Conservation (phyloP, 2,113 vertebrate species). For the Bothrops jararaca region DNA sequence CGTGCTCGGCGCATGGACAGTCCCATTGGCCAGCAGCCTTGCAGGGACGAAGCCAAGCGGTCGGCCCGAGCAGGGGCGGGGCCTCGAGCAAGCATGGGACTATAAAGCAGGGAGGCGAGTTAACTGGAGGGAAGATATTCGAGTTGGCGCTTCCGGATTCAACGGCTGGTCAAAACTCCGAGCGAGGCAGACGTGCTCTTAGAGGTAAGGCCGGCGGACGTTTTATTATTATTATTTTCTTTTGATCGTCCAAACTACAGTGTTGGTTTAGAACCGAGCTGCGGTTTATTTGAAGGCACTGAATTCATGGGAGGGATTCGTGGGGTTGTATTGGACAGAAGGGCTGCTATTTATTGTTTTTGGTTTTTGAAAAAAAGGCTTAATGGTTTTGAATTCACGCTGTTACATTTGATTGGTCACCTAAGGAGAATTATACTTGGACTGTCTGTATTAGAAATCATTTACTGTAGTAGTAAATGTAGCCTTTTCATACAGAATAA, state of each 20-base stretch:
- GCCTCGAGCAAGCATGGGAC: not conserved
- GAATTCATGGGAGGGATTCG: not conserved
- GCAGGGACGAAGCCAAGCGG: no score
- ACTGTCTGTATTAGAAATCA: not conserved
- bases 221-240: not conserved
- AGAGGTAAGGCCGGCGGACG: not conserved
- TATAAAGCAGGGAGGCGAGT: conserved; percentile 38
- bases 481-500: not conserved
- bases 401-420: not conserved
- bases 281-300: not conserved
- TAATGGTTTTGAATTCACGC: not conserved
- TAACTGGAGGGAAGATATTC: not conserved
- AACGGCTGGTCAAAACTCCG: not conserved
- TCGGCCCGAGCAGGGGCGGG: not conserved
- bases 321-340: not conserved
- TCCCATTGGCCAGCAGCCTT: not conserved
- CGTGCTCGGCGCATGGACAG: conserved; percentile 13
- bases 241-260: not conserved
- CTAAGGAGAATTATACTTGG: not conserved
- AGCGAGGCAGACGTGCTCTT: not conserved
- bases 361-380: not conserved
- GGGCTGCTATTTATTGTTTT: not conserved
- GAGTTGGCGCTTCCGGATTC: not conserved
- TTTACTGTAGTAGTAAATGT: not conserved
- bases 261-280: not conserved